Percentiles rank a stretch among this genome's conserved stretches.
phyloP scores from a whole-genome alignment of 2,797 vertebrate genomes.

The Gallinago stenura region DNA sequence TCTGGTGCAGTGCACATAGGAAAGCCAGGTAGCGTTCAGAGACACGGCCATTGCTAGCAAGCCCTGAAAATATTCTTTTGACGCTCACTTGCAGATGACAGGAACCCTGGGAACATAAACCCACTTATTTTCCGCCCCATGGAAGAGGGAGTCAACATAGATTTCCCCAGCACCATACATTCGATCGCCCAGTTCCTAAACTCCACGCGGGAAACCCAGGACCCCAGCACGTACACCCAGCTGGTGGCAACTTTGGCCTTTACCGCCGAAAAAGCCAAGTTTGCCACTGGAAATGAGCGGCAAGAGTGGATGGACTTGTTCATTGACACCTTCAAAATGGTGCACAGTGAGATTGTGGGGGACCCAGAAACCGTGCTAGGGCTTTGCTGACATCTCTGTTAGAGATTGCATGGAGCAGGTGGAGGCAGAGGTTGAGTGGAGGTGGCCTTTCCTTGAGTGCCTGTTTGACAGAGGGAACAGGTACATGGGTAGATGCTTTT shows the following conservation, averaged over 20 bases:
- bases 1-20: neutral
- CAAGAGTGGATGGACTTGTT: constrained; percentile 96
- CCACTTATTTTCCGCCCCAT: constrained; percentile 86
- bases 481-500: neutral
- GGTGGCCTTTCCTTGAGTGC: neutral
- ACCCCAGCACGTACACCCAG: constrained; percentile 84
- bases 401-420: neutral
- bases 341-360: constrained; percentile 93
- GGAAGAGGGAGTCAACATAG: constrained; percentile 87
- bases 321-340: constrained; percentile 95
- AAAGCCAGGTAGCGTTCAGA: constrained; percentile 17
- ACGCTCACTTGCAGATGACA: constrained; percentile 89
- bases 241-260: constrained; percentile 97
- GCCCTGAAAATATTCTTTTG: constrained; percentile 87
- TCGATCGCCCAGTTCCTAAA: constrained; percentile 90
- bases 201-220: constrained; percentile 87
- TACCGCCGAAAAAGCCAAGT: constrained; percentile 97
- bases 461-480: neutral
- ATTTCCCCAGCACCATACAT: constrained; percentile 91
- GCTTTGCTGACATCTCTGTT: constrained; percentile 84
- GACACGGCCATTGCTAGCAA: neutral
- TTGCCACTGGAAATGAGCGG: constrained; percentile 89
- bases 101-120: constrained; percentile 78
- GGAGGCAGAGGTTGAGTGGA: neutral
- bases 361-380: constrained; percentile 87